Base-by-base conservation (phyloP, 2,797 vertebrate genomes). In the Onychomys arenicola region DNA sequence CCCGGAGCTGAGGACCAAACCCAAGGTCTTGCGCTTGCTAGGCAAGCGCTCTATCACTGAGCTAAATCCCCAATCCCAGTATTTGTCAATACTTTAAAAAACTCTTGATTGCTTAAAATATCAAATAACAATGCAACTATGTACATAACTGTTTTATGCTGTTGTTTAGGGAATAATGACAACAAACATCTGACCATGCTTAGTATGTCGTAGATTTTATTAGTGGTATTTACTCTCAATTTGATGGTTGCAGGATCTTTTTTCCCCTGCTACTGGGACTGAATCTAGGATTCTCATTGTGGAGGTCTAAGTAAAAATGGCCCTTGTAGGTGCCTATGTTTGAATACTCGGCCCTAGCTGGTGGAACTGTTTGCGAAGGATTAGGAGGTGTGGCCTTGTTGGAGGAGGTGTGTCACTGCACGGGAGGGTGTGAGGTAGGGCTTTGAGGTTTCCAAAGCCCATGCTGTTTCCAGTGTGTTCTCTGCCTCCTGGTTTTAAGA, bases 81-180 rank as follows among this genome's bases (percentile, higher is more conserved):
- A n/a, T n/a, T n/a, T n/a, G n/a, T n/a, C 32, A 71, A 32, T 32
- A 75, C 37, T 92, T 92, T 82, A 92, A 86, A 43, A 73, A 86
- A 61, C 21, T 82, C 43, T 86, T 78, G 52, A 57, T 86, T 80
- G 43, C 14, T 73, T 81, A 52, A 25, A 78, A 55, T 69, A 49
- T n/a, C 61, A 59, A 86, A 73, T 49, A 65, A 73, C 65, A 91
- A 71, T 80, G 34, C 55, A 95, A 43, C 14, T 43, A 63, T n/a
- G 25, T 80, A 69, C 57, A 61, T 13, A n/a, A 29, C 52, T 76
- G 13, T 75, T 65, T 46, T 59, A n/a, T 2, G n/a, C 4, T 88
- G 10, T 57, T 29, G 32, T 49, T 76, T 73, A 67, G 34, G 32
- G 49, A 37, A 34, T 55, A 82, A 83, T 27, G 37, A 43, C 21